Conservation (phyloP, 2,888 invertebrate genomes). For the Hetaerina titia region DNA sequence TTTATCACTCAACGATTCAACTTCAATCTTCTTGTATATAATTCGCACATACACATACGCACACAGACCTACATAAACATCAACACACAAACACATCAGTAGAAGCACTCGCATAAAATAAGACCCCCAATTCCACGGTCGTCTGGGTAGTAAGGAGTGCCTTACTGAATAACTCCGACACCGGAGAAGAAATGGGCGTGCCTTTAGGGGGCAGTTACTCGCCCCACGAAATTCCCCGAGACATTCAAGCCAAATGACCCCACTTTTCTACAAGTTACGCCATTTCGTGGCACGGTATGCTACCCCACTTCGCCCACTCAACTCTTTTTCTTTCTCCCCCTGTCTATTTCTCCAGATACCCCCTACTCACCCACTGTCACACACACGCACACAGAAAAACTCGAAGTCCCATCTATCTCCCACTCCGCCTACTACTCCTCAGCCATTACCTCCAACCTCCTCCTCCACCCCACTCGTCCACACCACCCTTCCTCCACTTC, state of each 20-base stretch:
- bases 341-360: constrained; percentile 2
- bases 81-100: not conserved
- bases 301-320: not conserved
- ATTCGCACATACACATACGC: not conserved
- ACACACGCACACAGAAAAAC: not conserved
- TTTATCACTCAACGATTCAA: not conserved
- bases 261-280: constrained; percentile 59
- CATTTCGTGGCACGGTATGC: not conserved
- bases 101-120: constrained; percentile 45
- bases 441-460: not conserved
- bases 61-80: not conserved
- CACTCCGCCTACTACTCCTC: not conserved
- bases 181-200: constrained; percentile 37
- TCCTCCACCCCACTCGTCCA: not conserved
- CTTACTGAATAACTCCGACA: constrained; percentile 12
- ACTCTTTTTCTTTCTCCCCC: not conserved
- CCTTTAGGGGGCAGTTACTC: constrained; percentile 46
- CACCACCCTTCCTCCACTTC: not conserved
- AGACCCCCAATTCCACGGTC: constrained; percentile 36
- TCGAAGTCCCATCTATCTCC: not conserved
- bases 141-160: not conserved
- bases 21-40: not conserved
- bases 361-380: not conserved
- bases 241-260: constrained; percentile 48
- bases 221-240: constrained; percentile 14